Evolutionary conservation across 2,113 vertebrate species (phyloP).

Genomic region (Daubentonia madagascariensis): DNA sequence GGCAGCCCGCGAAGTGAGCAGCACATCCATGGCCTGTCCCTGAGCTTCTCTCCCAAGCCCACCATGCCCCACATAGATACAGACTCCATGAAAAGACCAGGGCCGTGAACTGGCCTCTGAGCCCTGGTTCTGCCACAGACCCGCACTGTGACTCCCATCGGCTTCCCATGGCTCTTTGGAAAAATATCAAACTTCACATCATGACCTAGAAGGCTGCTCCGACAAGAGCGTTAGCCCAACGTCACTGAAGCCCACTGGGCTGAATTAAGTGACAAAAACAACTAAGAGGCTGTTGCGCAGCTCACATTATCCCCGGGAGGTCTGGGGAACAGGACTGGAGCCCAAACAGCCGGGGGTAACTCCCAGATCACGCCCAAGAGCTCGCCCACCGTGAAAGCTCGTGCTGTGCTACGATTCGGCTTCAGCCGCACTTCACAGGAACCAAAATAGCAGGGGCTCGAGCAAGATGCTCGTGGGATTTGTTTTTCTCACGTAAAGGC

Average conservation of each 20-base stretch:
- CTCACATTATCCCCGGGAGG: background rate
- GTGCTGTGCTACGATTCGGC: fast-evolving
- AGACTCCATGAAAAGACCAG: no score
- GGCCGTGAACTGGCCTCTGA: background rate
- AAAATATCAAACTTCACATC: background rate
- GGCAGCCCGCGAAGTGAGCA: background rate
- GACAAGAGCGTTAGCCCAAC: no score
- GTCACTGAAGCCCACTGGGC: background rate
- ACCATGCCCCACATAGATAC: fast-evolving
- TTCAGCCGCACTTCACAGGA: background rate
- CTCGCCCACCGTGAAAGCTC: fast-evolving
- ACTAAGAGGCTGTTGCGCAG: background rate
- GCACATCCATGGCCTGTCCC: background rate
- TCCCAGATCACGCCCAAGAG: background rate
- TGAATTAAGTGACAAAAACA: background rate
- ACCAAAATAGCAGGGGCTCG: background rate
- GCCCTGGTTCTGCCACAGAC: background rate
- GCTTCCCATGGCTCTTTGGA: background rate
- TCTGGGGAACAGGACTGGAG: background rate
- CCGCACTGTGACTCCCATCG: no score
- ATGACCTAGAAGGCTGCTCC: no score
- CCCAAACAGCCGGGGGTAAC: background rate
- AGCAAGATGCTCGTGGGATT: background rate
- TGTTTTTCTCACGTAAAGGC: background rate
- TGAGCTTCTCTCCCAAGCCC: background rate